Percentiles rank a stretch among this genome's conserved stretches.
These are phyloP conservation scores for Ooceraea biroi DNA, from an alignment of 1,140 invertebrate species.

Conservation along the genomic window DNA sequence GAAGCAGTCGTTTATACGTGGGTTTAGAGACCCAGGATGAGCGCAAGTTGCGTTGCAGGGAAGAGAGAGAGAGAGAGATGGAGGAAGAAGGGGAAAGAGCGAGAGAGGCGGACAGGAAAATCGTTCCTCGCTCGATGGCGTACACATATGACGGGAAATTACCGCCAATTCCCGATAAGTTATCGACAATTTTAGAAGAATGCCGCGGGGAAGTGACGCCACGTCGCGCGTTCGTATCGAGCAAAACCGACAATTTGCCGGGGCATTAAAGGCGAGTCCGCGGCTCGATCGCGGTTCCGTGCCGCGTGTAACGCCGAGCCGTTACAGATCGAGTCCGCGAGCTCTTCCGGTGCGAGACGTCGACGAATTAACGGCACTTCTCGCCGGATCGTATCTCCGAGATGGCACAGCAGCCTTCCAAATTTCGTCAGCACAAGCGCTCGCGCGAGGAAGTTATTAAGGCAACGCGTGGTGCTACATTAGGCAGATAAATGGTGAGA, in stretches of 20 bases:
- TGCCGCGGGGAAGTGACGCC: conserved; percentile 75
- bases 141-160: conserved; percentile 73
- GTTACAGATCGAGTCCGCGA: conserved; percentile 67
- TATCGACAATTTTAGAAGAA: conserved; percentile 82
- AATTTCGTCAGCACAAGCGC: conserved; percentile 24
- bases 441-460: conserved; percentile 41
- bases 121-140: conserved; percentile 65
- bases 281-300: conserved; percentile 15
- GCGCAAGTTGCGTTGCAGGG: background rate
- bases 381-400: conserved; percentile 32
- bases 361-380: conserved; percentile 45
- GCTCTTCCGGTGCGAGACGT: conserved; percentile 37
- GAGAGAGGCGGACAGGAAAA: conserved; percentile 40
- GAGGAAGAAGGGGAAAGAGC: background rate
- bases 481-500: conserved; percentile 54
- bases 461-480: conserved; percentile 56
- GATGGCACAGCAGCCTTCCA: conserved; percentile 3
- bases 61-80: background rate
- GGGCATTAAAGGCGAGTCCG: conserved; percentile 73
- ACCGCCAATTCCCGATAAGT: conserved; percentile 80
- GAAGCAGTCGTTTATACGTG: conserved; percentile 42
- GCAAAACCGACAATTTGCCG: conserved; percentile 80
- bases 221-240: conserved; percentile 61
- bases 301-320: conserved; percentile 38
- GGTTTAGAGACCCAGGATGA: conserved; percentile 25